Percentiles rank a stretch among this genome's conserved stretches.
These are phyloP conservation scores for Vulpes lagopus DNA, from an alignment of 2,113 vertebrate species.

Conservation along the genomic window DNA sequence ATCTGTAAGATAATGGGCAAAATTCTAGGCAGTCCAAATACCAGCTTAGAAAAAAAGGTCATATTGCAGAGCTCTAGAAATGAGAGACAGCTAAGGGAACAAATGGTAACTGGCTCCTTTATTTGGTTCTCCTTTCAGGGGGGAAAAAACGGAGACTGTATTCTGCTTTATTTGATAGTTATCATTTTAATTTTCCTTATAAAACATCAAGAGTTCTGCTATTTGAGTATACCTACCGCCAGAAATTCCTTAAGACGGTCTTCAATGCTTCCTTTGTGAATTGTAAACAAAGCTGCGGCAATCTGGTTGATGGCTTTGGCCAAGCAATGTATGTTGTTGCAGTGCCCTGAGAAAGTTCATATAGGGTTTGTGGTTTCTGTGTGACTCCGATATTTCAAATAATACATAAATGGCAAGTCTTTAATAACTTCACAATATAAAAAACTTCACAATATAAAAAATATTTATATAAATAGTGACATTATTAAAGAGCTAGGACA, in stretches of 20 bases:
- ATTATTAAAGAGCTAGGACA: slow-evolving; percentile 22
- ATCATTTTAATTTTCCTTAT: slow-evolving; percentile 14
- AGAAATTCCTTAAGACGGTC: slow-evolving; percentile 99
- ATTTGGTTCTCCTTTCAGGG: slow-evolving; percentile 28
- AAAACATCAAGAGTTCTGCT: neutral
- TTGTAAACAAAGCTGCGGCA: slow-evolving; percentile 98
- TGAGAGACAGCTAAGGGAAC: neutral
- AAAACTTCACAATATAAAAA: no score
- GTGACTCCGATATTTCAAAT: slow-evolving; percentile 3
- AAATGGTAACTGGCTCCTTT: neutral
- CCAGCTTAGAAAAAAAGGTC: neutral
- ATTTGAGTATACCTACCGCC: slow-evolving; percentile 91
- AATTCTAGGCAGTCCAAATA: slow-evolving; percentile 20
- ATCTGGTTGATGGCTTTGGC: slow-evolving; percentile 99
- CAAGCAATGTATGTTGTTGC: slow-evolving; percentile 99
- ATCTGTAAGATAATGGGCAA: neutral
- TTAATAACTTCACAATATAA: neutral
- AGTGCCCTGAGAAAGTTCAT: slow-evolving; percentile 92
- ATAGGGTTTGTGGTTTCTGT: slow-evolving; percentile 38
- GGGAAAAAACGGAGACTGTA: neutral
- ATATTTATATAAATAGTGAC: neutral
- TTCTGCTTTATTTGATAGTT: neutral
- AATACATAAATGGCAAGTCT: neutral
- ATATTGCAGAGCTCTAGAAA: neutral
- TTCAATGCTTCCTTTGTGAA: slow-evolving; percentile 99